Percentiles rank a stretch among this genome's conserved stretches.
Conservation (phyloP, 2,113 vertebrate species). For the Formicarius rufipectus region DNA sequence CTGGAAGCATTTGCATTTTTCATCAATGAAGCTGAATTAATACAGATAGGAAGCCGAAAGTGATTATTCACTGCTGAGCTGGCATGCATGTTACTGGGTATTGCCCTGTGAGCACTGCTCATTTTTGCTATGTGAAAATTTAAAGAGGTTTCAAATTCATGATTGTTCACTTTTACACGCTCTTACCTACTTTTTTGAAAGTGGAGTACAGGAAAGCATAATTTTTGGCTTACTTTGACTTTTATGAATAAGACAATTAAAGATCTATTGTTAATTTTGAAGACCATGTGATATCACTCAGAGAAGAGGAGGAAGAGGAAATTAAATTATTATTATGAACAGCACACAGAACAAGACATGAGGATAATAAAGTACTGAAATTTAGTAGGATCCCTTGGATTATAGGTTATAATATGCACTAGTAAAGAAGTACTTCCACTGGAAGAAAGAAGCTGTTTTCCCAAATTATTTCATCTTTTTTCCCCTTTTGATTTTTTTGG, state of each 20-base stretch:
- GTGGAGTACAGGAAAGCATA: not conserved
- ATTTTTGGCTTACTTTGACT: not conserved
- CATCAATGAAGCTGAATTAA: constrained; percentile 9
- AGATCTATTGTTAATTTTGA: not conserved
- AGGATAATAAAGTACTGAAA: not conserved
- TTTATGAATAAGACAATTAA: not conserved
- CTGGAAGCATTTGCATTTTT: constrained; percentile 16
- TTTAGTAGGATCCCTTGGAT: not conserved
- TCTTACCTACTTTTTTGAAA: not conserved
- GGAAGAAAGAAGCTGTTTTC: not conserved
- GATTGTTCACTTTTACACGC: not conserved
- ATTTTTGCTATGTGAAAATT: not conserved
- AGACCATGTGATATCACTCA: not conserved
- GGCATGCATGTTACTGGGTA: not conserved
- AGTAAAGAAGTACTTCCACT: not conserved
- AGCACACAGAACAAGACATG: not conserved
- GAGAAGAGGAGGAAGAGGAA: not conserved
- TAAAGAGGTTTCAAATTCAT: constrained; percentile 15
- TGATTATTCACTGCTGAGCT: constrained; percentile 25
- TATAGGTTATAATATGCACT: not conserved
- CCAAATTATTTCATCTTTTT: not conserved
- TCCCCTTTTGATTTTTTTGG: not conserved
- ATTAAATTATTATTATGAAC: not conserved
- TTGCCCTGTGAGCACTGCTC: not conserved
- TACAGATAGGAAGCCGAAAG: not conserved